Percentiles rank a stretch among this genome's conserved stretches.
Evolutionary conservation across 2,797 vertebrate genomes (phyloP).

Genomic region (Chiroxiphia lanceolata): DNA sequence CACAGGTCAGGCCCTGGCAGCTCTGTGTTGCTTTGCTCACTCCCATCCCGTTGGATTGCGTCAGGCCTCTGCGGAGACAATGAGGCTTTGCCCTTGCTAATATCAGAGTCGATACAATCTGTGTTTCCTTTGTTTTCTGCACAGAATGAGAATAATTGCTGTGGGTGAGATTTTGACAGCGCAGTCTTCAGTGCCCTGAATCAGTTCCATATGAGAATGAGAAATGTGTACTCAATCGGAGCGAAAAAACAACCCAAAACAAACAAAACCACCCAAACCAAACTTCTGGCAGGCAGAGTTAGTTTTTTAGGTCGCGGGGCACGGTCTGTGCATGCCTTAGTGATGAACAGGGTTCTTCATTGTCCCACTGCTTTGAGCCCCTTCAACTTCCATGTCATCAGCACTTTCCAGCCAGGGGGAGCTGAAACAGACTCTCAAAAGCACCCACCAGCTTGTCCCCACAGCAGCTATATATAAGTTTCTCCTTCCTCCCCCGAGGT

Average conservation of each 20-base stretch:
- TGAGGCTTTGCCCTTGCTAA: background rate
- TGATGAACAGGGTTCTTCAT: background rate
- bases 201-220: slow-evolving; percentile 3
- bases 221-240: background rate
- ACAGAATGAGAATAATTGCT: background rate
- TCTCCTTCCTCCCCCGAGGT: background rate
- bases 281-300: background rate
- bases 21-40: background rate
- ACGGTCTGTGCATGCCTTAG: background rate
- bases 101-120: slow-evolving; percentile 16
- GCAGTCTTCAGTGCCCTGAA: background rate
- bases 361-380: background rate
- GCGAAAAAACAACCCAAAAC: background rate
- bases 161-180: background rate
- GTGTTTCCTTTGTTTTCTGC: slow-evolving; percentile 12
- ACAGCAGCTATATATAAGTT: background rate
- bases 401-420: background rate
- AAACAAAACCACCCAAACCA: background rate
- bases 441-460: background rate
- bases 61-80: background rate
- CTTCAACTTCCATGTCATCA: background rate
- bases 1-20: background rate
- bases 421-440: background rate
- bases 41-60: background rate
- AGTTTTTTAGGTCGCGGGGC: background rate